Conservation (phyloP, 2,888 invertebrate genomes). For the Theodoxus fluviatilis region DNA sequence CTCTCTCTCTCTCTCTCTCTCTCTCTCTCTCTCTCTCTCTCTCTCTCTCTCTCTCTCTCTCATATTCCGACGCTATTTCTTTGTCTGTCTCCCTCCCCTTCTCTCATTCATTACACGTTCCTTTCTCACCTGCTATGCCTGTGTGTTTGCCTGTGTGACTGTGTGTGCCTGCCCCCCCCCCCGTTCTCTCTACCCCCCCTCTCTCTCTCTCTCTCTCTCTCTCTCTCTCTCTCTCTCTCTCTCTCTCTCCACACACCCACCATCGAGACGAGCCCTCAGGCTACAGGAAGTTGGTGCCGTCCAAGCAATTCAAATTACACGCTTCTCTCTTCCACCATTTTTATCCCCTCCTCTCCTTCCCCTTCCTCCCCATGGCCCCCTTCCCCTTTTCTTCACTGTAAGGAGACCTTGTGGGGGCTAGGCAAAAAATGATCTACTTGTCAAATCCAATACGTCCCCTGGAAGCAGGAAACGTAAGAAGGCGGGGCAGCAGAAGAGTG, state of each 20-base stretch:
- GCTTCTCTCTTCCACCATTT: background rate
- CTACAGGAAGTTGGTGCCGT: background rate
- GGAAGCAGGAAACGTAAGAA: too few species aligned
- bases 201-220: constrained; percentile 2
- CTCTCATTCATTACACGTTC: background rate
- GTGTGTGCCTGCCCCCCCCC: background rate
- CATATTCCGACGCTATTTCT: too few species aligned
- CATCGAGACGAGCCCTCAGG: background rate
- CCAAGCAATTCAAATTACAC: background rate
- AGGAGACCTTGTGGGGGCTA: too few species aligned
- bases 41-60: background rate
- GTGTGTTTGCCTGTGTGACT: background rate
- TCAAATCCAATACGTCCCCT: too few species aligned
- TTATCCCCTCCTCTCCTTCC: background rate
- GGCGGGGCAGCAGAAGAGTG: too few species aligned
- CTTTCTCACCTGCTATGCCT: background rate
- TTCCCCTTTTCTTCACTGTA: too few species aligned
- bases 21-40: background rate
- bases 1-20: background rate
- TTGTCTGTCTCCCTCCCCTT: background rate
- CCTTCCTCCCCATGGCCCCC: background rate
- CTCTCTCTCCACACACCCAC: background rate
- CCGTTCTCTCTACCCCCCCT: background rate
- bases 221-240: constrained; percentile 12
- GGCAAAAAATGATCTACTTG: too few species aligned